A percentile compares a stretch with the other conserved stretches of the same genome.
Evolutionary conservation across 2,113 vertebrate genomes (phyloP).

Genomic region (Synodontis membranacea): DNA sequence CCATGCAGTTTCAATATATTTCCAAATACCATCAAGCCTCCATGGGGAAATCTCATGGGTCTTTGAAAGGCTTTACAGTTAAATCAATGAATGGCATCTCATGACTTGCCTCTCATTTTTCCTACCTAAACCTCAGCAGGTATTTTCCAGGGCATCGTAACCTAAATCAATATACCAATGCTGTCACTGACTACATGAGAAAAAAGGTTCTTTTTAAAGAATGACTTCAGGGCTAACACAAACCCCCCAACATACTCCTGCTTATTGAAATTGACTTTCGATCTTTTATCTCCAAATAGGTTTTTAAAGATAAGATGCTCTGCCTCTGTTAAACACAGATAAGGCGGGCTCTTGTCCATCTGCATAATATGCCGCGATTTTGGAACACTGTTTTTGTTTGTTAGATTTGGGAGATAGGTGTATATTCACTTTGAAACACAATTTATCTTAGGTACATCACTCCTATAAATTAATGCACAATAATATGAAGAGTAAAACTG

Average conservation of each 20-base stretch:
- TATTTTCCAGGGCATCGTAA: not conserved
- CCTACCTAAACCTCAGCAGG: not conserved
- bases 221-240: not conserved
- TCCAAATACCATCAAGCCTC: not conserved
- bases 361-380: not conserved
- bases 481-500: not conserved
- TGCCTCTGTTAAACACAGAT: slow-evolving; percentile 26
- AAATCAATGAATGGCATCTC: slow-evolving; percentile 14
- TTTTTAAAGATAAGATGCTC: slow-evolving; percentile 28
- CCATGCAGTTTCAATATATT: not conserved
- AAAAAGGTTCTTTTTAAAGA: not conserved
- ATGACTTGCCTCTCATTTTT: slow-evolving; percentile 19
- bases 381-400: too few relatives aligned
- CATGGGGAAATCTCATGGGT: not conserved
- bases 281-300: slow-evolving; percentile 32
- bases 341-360: not conserved
- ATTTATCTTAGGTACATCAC: not conserved
- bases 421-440: not conserved
- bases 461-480: not conserved
- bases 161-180: not conserved
- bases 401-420: not conserved
- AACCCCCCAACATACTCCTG: not conserved
- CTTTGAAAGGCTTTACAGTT: not conserved
- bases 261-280: slow-evolving; percentile 38
- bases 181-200: not conserved